Evolutionary conservation across 2,888 invertebrate genomes (phyloP).

Genomic region (Nomada flava): DNA sequence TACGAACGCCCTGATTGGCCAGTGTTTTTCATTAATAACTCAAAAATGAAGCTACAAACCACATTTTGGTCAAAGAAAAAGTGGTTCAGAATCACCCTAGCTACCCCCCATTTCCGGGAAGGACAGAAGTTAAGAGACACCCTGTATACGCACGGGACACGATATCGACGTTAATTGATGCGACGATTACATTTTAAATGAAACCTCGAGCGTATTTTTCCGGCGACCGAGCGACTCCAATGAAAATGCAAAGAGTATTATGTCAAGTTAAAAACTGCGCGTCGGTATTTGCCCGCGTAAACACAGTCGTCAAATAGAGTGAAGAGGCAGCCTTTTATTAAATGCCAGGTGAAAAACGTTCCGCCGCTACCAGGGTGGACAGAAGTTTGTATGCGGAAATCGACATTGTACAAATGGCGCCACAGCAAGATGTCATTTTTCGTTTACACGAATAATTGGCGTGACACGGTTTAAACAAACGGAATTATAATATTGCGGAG

Average conservation of each 20-base stretch:
- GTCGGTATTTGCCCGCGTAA: slow-evolving; percentile 21
- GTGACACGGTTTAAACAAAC: neutral
- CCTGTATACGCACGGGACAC: slow-evolving; percentile 4
- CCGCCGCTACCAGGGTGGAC: neutral
- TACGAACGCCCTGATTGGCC: too few relatives aligned
- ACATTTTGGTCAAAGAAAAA: too few relatives aligned
- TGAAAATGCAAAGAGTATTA: slow-evolving; percentile 30
- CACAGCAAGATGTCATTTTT: neutral
- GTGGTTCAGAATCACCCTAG: too few relatives aligned
- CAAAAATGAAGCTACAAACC: too few relatives aligned
- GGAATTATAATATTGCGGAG: neutral
- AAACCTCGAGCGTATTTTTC: slow-evolving; percentile 50
- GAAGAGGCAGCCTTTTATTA: slow-evolving; percentile 21
- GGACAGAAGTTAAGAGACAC: too few relatives aligned
- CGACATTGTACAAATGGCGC: neutral
- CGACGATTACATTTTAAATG: slow-evolving; percentile 55
- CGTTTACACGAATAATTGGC: neutral
- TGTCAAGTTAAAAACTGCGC: slow-evolving; percentile 28
- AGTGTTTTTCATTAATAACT: too few relatives aligned
- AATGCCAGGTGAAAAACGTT: slow-evolving; percentile 16
- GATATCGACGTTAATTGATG: slow-evolving; percentile 48
- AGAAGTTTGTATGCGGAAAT: neutral
- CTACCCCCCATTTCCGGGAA: too few relatives aligned
- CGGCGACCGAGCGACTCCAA: slow-evolving; percentile 17
- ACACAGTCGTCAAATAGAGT: slow-evolving; percentile 25